These are phyloP conservation scores for Prenolepis imparis DNA, from an alignment of 2,888 invertebrate genomes.

Conservation along the genomic window DNA sequence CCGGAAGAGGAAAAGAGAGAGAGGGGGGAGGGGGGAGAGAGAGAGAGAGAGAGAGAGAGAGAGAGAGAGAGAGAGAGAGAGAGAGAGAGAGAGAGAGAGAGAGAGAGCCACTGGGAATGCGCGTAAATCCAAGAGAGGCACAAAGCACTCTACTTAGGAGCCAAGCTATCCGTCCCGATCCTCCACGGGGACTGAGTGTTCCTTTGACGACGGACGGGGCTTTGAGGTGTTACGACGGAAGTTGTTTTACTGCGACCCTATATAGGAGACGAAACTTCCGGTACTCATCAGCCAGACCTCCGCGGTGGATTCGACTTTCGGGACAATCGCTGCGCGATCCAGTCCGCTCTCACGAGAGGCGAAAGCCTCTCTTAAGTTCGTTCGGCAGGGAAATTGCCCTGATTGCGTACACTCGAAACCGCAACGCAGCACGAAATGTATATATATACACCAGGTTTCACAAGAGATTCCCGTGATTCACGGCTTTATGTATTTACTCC, in stretches of 20 bases:
- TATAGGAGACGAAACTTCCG: slow-evolving; percentile 64
- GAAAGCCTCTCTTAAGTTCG: slow-evolving; percentile 42
- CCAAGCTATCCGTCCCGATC: slow-evolving; percentile 33
- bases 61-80: slow-evolving; percentile 14
- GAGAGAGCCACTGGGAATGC: slow-evolving; percentile 40
- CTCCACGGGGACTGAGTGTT: slow-evolving; percentile 42
- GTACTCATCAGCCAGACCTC: slow-evolving; percentile 31
- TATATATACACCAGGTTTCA: background rate
- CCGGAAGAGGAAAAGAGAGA: background rate
- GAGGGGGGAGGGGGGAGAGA: background rate
- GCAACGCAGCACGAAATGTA: slow-evolving; percentile 27
- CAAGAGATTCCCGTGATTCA: slow-evolving; percentile 18
- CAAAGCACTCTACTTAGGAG: slow-evolving; percentile 61
- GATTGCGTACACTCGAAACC: slow-evolving; percentile 49
- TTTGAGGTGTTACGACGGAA: slow-evolving; percentile 63
- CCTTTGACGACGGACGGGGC: slow-evolving; percentile 53
- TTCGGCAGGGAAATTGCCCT: slow-evolving; percentile 61
- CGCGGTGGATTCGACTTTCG: slow-evolving; percentile 33
- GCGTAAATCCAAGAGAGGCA: slow-evolving; percentile 59
- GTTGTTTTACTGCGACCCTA: slow-evolving; percentile 48
- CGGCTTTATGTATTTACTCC: slow-evolving; percentile 20
- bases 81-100: background rate
- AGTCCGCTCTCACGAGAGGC: background rate
- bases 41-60: background rate
- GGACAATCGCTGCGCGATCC: slow-evolving; percentile 47